Conservation (phyloP, 2,888 invertebrate genomes). For the Rapana venosa region DNA sequence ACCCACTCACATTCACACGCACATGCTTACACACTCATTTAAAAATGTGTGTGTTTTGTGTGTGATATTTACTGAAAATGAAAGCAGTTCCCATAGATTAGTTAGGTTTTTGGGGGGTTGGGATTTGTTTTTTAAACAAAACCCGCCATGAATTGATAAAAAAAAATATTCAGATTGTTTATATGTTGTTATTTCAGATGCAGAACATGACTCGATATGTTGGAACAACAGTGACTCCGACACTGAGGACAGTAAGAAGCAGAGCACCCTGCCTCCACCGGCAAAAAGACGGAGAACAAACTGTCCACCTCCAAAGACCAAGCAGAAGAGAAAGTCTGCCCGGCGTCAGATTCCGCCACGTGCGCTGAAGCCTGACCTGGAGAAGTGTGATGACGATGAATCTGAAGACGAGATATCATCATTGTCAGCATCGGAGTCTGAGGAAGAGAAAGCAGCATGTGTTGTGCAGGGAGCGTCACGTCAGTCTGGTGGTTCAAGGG, state of each 20-base stretch:
- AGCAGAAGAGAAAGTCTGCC: neutral
- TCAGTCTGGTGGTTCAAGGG: neutral
- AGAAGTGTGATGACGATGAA: neutral
- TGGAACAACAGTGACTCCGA: slow-evolving; percentile 36
- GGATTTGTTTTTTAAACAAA: too few relatives aligned
- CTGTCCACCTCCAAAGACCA: neutral
- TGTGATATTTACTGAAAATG: too few relatives aligned
- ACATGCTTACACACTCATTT: neutral
- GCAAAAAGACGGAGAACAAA: neutral
- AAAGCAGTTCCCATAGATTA: too few relatives aligned
- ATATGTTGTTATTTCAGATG: neutral
- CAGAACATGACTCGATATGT: neutral
- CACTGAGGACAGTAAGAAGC: neutral
- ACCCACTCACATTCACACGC: too few relatives aligned
- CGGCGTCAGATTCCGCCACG: neutral
- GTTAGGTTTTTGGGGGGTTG: too few relatives aligned
- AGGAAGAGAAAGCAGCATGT: neutral
- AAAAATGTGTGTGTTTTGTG: neutral
- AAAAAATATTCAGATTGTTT: neutral
- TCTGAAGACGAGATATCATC: slow-evolving; percentile 8
- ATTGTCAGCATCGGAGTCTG: slow-evolving; percentile 30
- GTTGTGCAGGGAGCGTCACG: neutral
- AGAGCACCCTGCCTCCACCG: neutral
- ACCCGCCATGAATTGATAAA: too few relatives aligned
- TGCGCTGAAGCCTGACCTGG: neutral